Base-by-base conservation (phyloP, 1,140 invertebrate species). In the Caenorhabditis brenneri region DNA sequence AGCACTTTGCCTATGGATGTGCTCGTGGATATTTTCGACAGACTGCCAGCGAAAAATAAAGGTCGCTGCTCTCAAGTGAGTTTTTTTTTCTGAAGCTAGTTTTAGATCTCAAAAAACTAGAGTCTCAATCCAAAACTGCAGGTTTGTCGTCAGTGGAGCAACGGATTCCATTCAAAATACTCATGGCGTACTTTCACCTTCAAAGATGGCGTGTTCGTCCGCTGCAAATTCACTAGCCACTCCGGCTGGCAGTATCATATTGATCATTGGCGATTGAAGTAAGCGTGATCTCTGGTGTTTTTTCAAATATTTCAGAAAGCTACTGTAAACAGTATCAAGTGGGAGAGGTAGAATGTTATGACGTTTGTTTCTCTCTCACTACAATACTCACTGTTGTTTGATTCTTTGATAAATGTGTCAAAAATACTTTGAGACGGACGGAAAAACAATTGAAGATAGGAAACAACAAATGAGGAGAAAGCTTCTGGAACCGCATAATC, bases 11-110 rank as follows among this genome's bases (percentile, higher is more conserved):
- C 81, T 3, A 9, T 36, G 19, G 81, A 82, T 24, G 24, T 82
- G 19, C n/a, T 82, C 6, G 55, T 46, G 27, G 42, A 82, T 12
- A 82, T 82, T 19, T 82, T 53, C 36, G 9, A 60, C 0, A 36
- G 36, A 4, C 58, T 82, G 29, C 81, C 81, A 29, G 24, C 53
- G 9, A 82, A 82, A 31, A 82, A 82, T 49, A 46, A 46, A 29
- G 81, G 81, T 9, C n/a, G 81, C 1, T 82, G 81, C 36, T 82
- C 81, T 49, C 81, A 82, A 51, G 80, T 60, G n/a, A 81, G 51
- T 81, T 60, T 36, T 0, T 1, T 65, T 15, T 33, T 36, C 22
- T 36, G 27, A 27, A 24, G 9, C 0, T 27, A 27, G 10, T 12
- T n/a, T 27, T 10, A 0, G 6, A 22, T 27, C 2, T 27, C 27